Percentiles rank a stretch among this genome's conserved stretches.
Evolutionary conservation across 53 echinoderm and acorn worm species (phyloP).

Genomic region (Holothuria leucospilota): DNA sequence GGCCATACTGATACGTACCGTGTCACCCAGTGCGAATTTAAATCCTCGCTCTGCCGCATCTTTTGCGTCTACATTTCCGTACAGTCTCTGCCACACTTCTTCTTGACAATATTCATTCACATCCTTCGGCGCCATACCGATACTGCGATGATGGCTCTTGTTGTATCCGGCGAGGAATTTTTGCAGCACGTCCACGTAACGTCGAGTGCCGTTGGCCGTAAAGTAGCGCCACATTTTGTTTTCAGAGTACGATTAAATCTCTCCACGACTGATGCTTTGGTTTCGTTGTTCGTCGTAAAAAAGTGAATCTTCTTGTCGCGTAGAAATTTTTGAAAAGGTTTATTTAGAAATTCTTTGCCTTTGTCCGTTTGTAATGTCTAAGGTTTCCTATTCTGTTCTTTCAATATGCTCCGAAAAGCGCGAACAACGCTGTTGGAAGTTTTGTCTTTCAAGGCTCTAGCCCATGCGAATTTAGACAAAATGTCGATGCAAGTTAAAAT

Average conservation of each 20-base stretch:
- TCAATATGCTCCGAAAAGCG: too few species aligned
- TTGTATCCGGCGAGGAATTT: conserved; percentile 22
- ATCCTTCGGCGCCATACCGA: conserved; percentile 17
- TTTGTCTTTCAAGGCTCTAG: too few species aligned
- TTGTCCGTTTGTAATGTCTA: conserved; percentile 11
- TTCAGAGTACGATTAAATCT: conserved; percentile 57
- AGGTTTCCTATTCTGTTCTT: neutral
- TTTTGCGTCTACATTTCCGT: neutral
- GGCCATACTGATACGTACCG: conserved; percentile 24
- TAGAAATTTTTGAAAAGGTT: conserved; percentile 19
- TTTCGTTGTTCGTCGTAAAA: conserved; percentile 62
- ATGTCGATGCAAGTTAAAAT: conserved; percentile 73
- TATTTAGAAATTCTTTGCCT: conserved; percentile 46
- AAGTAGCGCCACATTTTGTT: conserved; percentile 52
- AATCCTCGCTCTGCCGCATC: neutral
- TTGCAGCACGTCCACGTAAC: conserved; percentile 14
- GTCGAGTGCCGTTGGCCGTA: conserved; percentile 43
- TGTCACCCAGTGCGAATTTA: neutral
- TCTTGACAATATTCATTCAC: conserved; percentile 29
- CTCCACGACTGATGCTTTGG: conserved; percentile 58
- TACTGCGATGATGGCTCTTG: conserved; percentile 38
- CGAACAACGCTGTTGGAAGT: neutral
- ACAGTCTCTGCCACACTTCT: conserved; percentile 44
- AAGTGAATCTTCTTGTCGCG: conserved; percentile 35
- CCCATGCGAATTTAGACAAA: neutral